Base-by-base conservation (phyloP, 2,888 invertebrate species). In the Enchytraeus crypticus region DNA sequence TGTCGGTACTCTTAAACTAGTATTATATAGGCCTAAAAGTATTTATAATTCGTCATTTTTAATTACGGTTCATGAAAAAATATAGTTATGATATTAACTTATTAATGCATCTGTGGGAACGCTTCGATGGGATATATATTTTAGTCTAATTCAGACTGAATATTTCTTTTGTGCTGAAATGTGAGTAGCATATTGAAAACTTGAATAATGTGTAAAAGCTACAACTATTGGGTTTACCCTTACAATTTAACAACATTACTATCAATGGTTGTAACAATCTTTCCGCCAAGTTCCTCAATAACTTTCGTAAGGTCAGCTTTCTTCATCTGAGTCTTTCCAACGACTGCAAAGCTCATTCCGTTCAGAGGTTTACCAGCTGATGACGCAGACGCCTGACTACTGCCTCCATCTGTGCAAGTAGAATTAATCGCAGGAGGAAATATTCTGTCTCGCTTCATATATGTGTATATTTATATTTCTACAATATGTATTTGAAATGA, bases 271-370 rank as follows among this genome's bases (percentile, higher is more conserved):
- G 81, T 81, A 0, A 82, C 82, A 0, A 89, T 84, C 64, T 84
- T 84, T 0, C 92, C 95, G 0, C 95, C 93, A 57, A 91, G 76
- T 63, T 84, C 84, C 27, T 83, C 74, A 47, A 96, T 86, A 51
- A 85, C 83, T 45, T 83, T 83, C 69, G 87, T 88, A 0, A 90
- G 68, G 0, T 83, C 83, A 0, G 85, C 84, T 60, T 38, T 82
- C 76, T 34, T 84, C 77, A 59, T 84, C 11, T 47, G 61, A 8
- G 70, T 66, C 59, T 75, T 76, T 3, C 80, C 80, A 51, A 75
- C 80, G 29, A 90, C 74, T 45, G 85, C 85, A 79, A 95, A 89
- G 72, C 87, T 85, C 78, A 92, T 84, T 64, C 88, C 85, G 70
- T 87, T 87, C 26, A 93, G 77, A 1, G 81, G 80, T 56, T 72